Conservation (phyloP, 1,140 invertebrate species). For the Lucilia sericata region DNA sequence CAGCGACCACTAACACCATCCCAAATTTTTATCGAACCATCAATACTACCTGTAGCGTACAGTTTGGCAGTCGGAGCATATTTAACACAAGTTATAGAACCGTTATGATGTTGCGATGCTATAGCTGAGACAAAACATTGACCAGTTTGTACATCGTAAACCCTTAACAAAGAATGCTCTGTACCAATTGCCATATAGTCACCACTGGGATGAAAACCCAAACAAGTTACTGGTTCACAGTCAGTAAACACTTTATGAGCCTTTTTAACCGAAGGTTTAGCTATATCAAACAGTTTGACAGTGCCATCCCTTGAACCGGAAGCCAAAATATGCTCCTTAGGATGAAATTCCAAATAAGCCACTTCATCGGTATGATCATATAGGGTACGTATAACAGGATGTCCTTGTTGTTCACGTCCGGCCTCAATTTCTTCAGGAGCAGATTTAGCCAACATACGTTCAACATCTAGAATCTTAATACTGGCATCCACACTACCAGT, state of each 20-base stretch:
- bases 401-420: conserved; percentile 87
- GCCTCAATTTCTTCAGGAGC: conserved; percentile 86
- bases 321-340: conserved; percentile 86
- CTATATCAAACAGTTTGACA: conserved; percentile 97
- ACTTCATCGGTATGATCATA: conserved; percentile 99
- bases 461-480: conserved; percentile 98
- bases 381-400: conserved; percentile 98
- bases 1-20: conserved; percentile 95
- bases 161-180: conserved; percentile 87
- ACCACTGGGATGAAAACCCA: conserved; percentile 95
- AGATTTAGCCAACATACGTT: conserved; percentile 96
- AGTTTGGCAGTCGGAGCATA: conserved; percentile 85
- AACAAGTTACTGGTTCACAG: conserved; percentile 86
- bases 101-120: conserved; percentile 91
- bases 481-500: conserved; percentile 98
- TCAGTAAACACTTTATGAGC: conserved; percentile 96
- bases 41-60: conserved; percentile 91
- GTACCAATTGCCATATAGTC: conserved; percentile 95
- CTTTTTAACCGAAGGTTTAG: conserved; percentile 97
- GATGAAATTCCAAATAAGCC: conserved; percentile 96
- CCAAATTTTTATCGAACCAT: conserved; percentile 96
- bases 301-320: conserved; percentile 95
- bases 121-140: conserved; percentile 96
- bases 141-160: conserved; percentile 95
- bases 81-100: conserved; percentile 86